Base-by-base conservation (phyloP, 2,888 invertebrate genomes). In the Morinoia aosen region DNA sequence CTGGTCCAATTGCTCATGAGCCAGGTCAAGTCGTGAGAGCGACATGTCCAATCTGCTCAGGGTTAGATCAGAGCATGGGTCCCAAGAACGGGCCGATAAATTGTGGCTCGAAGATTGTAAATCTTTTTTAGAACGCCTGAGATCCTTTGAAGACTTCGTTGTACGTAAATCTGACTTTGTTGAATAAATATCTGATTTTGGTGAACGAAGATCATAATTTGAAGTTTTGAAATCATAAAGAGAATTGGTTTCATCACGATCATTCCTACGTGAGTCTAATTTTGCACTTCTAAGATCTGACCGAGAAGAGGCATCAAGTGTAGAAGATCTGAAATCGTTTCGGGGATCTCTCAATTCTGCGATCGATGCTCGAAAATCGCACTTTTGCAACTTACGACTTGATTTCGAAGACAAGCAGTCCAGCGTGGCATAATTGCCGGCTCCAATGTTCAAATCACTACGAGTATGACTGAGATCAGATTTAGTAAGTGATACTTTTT, bases 11-110 rank as follows among this genome's bases (percentile, higher is more conserved):
- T 95, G 96, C 61, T 96, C 96, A 25, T 96, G 96, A 25, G 96
- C 96, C 61, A 96, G 90, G 64, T 96, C 96, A 57, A 96, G 91
- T 88, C 96, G 94, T 57, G 96, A 96, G 58, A 96, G 93, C 19
- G 94, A 94, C 95, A 95, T 95, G 90, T 95, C 94, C 94, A 95
- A 64, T 61, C 64, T 95, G 64, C 64, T 95, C 56, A 93, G 14
- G 64, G 96, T 96, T 25, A 96, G 96, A 88, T 96, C 96, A 25
- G 95, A 95, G 40, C 93, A 93, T 16, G 95, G 91, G 58, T 64
- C 64, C 91, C 96, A 95, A 25, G 96, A 96, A 88, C 95, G 95
- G 39, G 95, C 94, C 33, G 95, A 64, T 39, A 96, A 95, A 90
- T 96, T 96, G 88, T 94, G 95, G 48, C 95, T 95, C 19, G 96